Evolutionary conservation across 1,140 invertebrate genomes (phyloP).

Genomic region (Plectrocnemia conspersa): DNA sequence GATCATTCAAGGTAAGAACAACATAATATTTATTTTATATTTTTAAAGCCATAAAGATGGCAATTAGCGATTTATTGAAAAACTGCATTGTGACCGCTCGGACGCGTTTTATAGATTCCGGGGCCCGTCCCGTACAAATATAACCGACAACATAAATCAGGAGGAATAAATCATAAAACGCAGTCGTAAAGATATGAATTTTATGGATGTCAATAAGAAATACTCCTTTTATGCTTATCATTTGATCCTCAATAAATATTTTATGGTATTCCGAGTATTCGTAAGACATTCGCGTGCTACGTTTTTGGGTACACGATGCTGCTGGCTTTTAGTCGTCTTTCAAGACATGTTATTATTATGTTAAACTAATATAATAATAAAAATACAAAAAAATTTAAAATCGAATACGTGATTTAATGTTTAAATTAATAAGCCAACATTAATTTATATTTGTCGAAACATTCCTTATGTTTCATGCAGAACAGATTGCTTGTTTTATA

Average conservation of each 20-base stretch:
- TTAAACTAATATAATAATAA: constrained; percentile 1
- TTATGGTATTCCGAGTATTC: neutral
- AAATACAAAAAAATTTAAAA: neutral
- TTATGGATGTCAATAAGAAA: constrained; percentile 22
- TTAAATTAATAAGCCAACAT: neutral
- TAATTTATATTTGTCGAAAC: neutral
- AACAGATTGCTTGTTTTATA: neutral
- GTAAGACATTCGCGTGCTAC: neutral
- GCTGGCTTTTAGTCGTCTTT: neutral
- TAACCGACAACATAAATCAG: constrained; percentile 9
- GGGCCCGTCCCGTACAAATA: neutral
- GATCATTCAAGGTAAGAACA: constrained; percentile 69
- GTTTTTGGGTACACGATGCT: neutral
- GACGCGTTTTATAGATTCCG: no score
- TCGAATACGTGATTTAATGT: neutral
- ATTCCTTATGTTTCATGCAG: neutral
- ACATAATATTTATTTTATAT: constrained; percentile 1
- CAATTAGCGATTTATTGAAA: no score
- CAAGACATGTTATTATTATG: no score
- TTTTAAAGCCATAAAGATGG: neutral
- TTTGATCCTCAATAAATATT: constrained; percentile 19
- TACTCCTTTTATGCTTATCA: constrained; percentile 18
- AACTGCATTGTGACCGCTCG: no score
- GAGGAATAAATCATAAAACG: constrained; percentile 22
- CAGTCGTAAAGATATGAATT: constrained; percentile 23